Percentiles rank a stretch among this genome's conserved stretches.
phyloP scores from a whole-genome alignment of 1,140 invertebrate genomes.

The Danaus plexippus region DNA sequence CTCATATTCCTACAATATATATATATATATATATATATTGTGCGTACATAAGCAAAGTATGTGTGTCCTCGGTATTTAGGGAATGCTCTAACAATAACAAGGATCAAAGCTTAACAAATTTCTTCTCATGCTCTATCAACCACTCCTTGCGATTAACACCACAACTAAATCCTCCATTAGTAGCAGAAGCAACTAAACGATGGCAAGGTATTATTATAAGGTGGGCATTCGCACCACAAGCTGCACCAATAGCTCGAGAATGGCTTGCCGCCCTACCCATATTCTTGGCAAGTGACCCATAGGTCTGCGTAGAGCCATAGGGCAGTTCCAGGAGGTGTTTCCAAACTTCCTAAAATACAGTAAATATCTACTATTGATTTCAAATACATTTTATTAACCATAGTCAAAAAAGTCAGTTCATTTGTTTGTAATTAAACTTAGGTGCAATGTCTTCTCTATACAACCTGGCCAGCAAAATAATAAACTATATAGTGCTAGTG shows the following conservation, averaged over 20 bases:
- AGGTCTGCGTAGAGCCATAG: conserved; percentile 56
- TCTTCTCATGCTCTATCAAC: conserved; percentile 56
- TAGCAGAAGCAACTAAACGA: conserved; percentile 41
- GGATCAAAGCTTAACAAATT: conserved; percentile 11
- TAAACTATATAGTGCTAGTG: conserved; percentile 3
- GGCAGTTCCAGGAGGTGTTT: conserved; percentile 42
- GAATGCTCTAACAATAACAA: too few relatives aligned
- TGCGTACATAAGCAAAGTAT: too few relatives aligned
- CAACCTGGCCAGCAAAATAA: background rate
- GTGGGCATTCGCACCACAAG: conserved; percentile 60
- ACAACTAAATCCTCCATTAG: conserved; percentile 55
- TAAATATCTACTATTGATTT: background rate
- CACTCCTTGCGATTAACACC: conserved; percentile 55
- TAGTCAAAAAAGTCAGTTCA: too few relatives aligned
- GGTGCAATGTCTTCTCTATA: too few relatives aligned
- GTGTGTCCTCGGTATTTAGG: too few relatives aligned
- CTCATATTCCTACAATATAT: too few relatives aligned
- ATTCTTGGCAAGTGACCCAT: conserved; percentile 52
- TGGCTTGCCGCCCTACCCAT: conserved; percentile 45
- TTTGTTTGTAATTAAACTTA: too few relatives aligned
- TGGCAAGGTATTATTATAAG: conserved; percentile 62
- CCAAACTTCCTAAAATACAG: conserved; percentile 54
- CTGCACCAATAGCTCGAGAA: conserved; percentile 55
- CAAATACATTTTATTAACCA: too few relatives aligned
- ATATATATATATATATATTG: too few relatives aligned